Base-by-base conservation (phyloP, 2,888 invertebrate species). In the Tortricodes alternella region DNA sequence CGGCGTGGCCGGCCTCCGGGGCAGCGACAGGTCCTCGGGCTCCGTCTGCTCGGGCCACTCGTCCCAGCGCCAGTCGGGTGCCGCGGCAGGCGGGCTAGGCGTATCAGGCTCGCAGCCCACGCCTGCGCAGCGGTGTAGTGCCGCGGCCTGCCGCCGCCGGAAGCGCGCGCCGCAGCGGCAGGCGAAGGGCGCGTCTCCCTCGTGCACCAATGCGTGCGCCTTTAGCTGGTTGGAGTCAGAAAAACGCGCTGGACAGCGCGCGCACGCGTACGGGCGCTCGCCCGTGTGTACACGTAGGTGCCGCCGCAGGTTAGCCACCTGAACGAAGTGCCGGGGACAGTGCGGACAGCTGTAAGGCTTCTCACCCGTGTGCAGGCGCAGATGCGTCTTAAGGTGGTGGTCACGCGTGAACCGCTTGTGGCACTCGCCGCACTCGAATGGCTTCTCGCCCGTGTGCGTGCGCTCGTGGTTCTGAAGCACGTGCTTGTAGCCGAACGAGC, bases 391-490 rank as follows among this genome's bases (percentile, higher is more conserved):
- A 49, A 98, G 91, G 73, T 98, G 98, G 74, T 98, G 98, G 78
- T 98, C 98, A 46, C 98, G 93, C 1, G 97, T 98, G 83, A 98
- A 98, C 63, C 97, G 92, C 82, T 98, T 98, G 78, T 97, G 95
- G 77, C 98, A 98, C 81, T 97, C 96, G 23, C 94, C 95, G 74
- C 98, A 98, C 78, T 97, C 96, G 87, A 97, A 98, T 0, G 98
- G 98, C 73, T 98, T 98, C 78, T 98, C 98, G 0, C 98, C 98
- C 0, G 98, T 98, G 80, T 98, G 98, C 0, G 98, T 98, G 67
- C 98, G 93, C 74, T 97, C 97, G 84, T 98, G 98, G 78, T 98
- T 98, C 84, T 98, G 97, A 46, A 98, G 91, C 15, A 98, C 98
- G 84, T 98, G 98, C 76, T 98, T 98, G 91, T 98, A 98, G 43